Base-by-base conservation (phyloP, 1,140 invertebrate genomes). In the Platyura marginata region DNA sequence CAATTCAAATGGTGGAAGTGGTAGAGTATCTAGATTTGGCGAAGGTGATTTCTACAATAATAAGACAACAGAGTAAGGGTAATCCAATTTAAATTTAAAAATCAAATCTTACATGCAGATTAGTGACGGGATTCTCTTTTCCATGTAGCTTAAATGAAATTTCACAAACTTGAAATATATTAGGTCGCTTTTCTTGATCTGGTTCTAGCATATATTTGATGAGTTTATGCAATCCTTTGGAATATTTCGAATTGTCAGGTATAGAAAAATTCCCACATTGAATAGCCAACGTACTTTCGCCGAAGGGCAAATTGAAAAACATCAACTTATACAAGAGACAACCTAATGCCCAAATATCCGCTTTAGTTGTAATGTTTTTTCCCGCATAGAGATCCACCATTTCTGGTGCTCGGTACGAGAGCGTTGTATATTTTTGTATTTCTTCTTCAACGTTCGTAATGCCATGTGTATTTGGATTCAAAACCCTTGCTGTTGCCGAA, bases 331-430 rank as follows among this genome's bases (percentile, higher is more conserved):
- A 94, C 18, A 94, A 65, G 52, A 93, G 66, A 68, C 89, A 91
- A 20, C 90, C 90, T 15, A 93, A 62, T 21, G 90, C 85, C 88
- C 88, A 92, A 59, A 93, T 88, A 69, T 93, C 89, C 35, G 83
- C 72, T 66, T 92, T 92, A 5, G 80, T 88, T n/a, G 87, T 87
- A 44, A 95, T 91, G 18, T 76, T 64, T 64, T 84, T 84, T 19
- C 81, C 84, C 49, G 70, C 75, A 62, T 94, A 96, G 49, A 96
- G 70, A 65, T 96, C 90, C 21, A 96, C 76, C 92, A 96, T 95
- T 70, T 96, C 92, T 18, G 92, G 92, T 15, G 89, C 74, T 52
- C 91, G 74, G 62, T 96, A 95, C 37, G 86, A 84, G 15, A 95
- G 63, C 1, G 92, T 96, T 3, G 91, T 96, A 58, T 95, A 94